These are phyloP conservation scores for Latheticus oryzae DNA, from an alignment of 2,888 invertebrate species.

Conservation along the genomic window DNA sequence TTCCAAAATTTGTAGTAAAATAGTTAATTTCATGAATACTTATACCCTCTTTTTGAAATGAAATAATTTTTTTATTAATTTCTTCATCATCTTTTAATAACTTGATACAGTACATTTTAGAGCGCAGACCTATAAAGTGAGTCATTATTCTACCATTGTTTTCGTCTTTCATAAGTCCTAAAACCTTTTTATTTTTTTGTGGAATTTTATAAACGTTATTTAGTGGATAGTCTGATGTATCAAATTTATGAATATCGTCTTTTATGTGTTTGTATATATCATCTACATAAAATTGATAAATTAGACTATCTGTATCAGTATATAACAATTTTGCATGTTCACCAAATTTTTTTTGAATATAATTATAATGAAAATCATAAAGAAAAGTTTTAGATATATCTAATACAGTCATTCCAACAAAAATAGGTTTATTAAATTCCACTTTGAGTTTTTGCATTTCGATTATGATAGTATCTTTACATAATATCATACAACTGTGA, in stretches of 20 bases:
- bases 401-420: constrained; percentile 55
- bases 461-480: constrained; percentile 55
- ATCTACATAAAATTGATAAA: constrained; percentile 32
- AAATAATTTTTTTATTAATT: no score
- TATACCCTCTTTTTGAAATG: no score
- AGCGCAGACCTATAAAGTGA: constrained; percentile 34
- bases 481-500: constrained; percentile 50
- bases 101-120: constrained; percentile 40
- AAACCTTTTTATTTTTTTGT: constrained; percentile 25
- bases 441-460: constrained; percentile 50
- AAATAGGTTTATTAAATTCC: constrained; percentile 56
- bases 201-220: constrained; percentile 32
- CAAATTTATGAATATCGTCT: constrained; percentile 29
- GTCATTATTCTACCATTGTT: constrained; percentile 33
- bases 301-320: constrained; percentile 49
- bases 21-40: no score
- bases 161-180: constrained; percentile 41
- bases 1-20: no score
- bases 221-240: constrained; percentile 34
- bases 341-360: constrained; percentile 50
- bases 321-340: constrained; percentile 46
- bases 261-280: constrained; percentile 37
- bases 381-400: constrained; percentile 58
- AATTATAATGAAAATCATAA: constrained; percentile 59
- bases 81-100: no score